These are phyloP conservation scores for Lithophane leautieri DNA, from an alignment of 2,888 invertebrate genomes.

Conservation along the genomic window DNA sequence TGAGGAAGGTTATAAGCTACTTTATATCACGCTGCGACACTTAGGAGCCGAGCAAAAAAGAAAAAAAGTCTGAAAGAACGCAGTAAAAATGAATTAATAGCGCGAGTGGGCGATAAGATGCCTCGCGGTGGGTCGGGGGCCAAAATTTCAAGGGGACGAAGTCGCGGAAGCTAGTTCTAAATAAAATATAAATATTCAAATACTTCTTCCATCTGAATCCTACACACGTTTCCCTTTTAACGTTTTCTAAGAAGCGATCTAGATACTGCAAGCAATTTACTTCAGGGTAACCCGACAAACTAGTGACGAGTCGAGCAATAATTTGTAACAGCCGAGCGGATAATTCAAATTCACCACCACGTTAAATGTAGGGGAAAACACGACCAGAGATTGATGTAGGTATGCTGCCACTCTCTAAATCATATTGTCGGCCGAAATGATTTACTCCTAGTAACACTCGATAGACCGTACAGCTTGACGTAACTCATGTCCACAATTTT, in stretches of 20 bases:
- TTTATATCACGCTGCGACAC: no score
- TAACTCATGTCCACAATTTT: conserved; percentile 38
- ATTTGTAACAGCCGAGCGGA: conserved; percentile 24
- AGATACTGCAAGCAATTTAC: conserved; percentile 1
- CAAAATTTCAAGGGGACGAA: no score
- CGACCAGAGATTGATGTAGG: conserved; percentile 56
- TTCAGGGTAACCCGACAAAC: not conserved
- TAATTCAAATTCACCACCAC: conserved; percentile 50
- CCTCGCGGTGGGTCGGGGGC: no score
- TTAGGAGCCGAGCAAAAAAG: no score
- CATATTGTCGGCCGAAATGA: conserved; percentile 64
- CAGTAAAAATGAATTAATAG: no score
- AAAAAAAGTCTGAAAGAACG: no score
- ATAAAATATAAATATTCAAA: conserved; percentile 27
- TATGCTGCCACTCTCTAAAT: conserved; percentile 56
- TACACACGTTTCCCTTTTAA: not conserved
- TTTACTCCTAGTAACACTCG: conserved; percentile 56
- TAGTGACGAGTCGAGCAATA: conserved; percentile 36
- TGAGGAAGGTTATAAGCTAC: no score
- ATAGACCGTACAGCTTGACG: conserved; percentile 38
- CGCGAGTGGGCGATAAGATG: no score
- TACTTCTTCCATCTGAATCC: not conserved
- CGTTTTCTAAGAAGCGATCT: not conserved
- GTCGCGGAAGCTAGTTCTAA: not conserved
- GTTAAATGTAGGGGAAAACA: conserved; percentile 54